Evolutionary conservation across 2,113 vertebrate genomes (phyloP).

Genomic region (Chelonoidis abingdonii): DNA sequence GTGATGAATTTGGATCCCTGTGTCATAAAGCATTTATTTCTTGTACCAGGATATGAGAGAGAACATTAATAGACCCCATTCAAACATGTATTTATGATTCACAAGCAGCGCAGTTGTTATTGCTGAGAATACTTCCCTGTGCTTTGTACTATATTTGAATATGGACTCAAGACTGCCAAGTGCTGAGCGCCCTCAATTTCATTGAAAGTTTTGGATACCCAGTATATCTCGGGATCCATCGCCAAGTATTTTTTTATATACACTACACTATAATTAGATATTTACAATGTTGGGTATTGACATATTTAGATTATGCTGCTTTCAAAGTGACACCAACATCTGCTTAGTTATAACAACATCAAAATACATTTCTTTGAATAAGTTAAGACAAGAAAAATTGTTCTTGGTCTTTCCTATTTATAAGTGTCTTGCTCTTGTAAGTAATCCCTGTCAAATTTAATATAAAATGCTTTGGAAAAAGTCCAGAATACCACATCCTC

Average conservation of each 20-base stretch:
- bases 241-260: background rate
- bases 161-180: background rate
- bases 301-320: conserved; percentile 26
- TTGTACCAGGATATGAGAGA: background rate
- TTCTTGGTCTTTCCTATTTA: background rate
- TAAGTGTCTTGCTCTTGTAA: background rate
- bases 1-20: background rate
- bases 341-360: conserved; percentile 5
- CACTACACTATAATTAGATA: background rate
- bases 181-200: background rate
- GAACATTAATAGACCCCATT: background rate
- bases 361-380: background rate
- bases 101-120: background rate
- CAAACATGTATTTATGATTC: background rate
- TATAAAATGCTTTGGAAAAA: conserved; percentile 21
- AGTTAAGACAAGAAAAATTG: conserved; percentile 2
- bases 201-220: background rate
- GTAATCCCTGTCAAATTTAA: background rate
- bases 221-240: background rate
- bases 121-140: background rate
- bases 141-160: background rate
- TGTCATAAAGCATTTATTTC: background rate
- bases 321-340: conserved; percentile 24
- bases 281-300: background rate
- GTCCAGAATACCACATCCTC: background rate